A percentile compares a stretch with the other conserved stretches of the same genome.
Conservation (phyloP, 2,888 invertebrate genomes). For the Aricia artaxerxes region DNA sequence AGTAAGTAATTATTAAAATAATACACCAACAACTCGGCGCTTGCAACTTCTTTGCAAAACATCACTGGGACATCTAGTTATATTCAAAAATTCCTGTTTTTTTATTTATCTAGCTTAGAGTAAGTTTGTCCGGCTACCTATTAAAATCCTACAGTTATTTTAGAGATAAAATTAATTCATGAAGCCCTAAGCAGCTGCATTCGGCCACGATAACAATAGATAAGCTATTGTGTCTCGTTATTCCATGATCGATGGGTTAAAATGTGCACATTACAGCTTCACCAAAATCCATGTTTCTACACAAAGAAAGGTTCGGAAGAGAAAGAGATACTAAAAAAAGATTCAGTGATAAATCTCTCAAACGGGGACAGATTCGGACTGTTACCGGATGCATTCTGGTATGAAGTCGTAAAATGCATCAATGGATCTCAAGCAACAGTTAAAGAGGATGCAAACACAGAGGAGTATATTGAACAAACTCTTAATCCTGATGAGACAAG, state of each 20-base stretch:
- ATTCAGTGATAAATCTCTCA: slow-evolving; percentile 52
- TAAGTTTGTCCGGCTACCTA: too few species aligned
- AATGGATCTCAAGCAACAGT: slow-evolving; percentile 34
- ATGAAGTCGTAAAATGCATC: slow-evolving; percentile 53
- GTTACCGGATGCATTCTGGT: slow-evolving; percentile 74
- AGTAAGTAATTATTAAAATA: slow-evolving; percentile 49
- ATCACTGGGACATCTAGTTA: too few species aligned
- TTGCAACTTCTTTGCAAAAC: too few species aligned
- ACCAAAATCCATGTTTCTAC: slow-evolving; percentile 79
- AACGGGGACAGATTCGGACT: slow-evolving; percentile 79
- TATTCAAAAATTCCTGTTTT: too few species aligned
- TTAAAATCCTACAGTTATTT: not conserved
- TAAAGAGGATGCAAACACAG: slow-evolving; percentile 35
- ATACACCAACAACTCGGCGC: too few species aligned
- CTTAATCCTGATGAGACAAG: slow-evolving; percentile 14
- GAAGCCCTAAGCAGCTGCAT: too few species aligned
- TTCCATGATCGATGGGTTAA: too few species aligned
- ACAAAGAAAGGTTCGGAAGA: slow-evolving; percentile 51
- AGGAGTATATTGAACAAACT: slow-evolving; percentile 36
- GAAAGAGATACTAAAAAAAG: slow-evolving; percentile 57
- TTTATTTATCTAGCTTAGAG: too few species aligned
- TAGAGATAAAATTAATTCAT: not conserved
- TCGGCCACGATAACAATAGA: too few species aligned
- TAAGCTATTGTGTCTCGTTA: too few species aligned
- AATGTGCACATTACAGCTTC: slow-evolving; percentile 61